Base-by-base conservation (phyloP, 2,113 vertebrate species). In the Bungarus multicinctus region DNA sequence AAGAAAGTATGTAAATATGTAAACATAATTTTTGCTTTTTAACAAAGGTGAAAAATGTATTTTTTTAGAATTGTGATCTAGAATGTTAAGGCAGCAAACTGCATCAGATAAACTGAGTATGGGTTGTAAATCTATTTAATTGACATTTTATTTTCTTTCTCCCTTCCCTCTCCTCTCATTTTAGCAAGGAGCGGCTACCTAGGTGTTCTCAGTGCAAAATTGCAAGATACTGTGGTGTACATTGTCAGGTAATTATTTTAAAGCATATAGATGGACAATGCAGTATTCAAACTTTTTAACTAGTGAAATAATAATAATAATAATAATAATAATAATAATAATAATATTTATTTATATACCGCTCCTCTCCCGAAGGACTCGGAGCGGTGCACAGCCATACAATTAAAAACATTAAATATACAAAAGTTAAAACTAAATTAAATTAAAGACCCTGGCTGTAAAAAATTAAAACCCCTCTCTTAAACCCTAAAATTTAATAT, bases 141-240 rank as follows among this genome's bases (percentile, higher is more conserved):
- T 3, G 34, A 81, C 74, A 43, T 81, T 81, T 81, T 81, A 43
- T 43, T 93, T 90, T 94, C 74, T 88, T 91, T 86, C 90, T 90
- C 2, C 27, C 25, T 54, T 16, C 25, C 2, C 53, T 11, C 34
- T 30, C 50, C 25, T 34, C 95, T 34, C 81, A 95, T 95, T 81
- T 81, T 81, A 99, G 99, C 97, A 96, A 94, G 25, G 97, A 98
- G 93, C 97, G 96, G 86, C 97, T 99, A 95, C 96, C 97, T 95
- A 97, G 98, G 58, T 99, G 99, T 94, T 99, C 99, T 94, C 98
- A 98, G 47, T 99, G 99, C 97, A 99, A 98, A 96, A 96, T 97
- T 91, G 98, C 99, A 93, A 98, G 97, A 93, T 99, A 99, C 97
- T 99, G 99, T 94, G 97, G 98, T 93, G 95, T 91, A 64, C 95